These are phyloP conservation scores for Drosophila lutescens DNA, from an alignment of 2,888 invertebrate genomes.

Conservation along the genomic window DNA sequence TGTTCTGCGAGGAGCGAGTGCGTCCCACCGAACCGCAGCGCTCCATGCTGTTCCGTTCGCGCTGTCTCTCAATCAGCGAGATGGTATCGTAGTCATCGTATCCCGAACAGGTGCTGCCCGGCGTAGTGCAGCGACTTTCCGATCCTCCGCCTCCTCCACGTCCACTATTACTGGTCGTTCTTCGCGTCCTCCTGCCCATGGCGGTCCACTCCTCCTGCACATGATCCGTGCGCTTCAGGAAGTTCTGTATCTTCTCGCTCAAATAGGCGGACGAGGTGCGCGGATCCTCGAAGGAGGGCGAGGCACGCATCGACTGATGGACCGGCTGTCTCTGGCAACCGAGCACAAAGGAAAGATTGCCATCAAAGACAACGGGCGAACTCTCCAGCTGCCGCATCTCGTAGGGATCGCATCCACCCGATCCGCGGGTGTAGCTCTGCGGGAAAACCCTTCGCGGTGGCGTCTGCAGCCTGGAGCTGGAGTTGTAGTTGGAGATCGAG, in stretches of 20 bases:
- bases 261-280: slow-evolving; percentile 91
- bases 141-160: slow-evolving; percentile 7
- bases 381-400: slow-evolving; percentile 89
- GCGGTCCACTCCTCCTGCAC: slow-evolving; percentile 94
- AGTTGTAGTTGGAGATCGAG: slow-evolving; percentile 56
- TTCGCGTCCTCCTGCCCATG: slow-evolving; percentile 85
- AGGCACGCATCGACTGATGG: slow-evolving; percentile 88
- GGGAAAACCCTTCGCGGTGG: slow-evolving; percentile 89
- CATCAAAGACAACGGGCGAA: slow-evolving; percentile 92
- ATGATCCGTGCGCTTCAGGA: slow-evolving; percentile 93
- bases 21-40: slow-evolving; percentile 85
- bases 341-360: slow-evolving; percentile 91
- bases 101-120: slow-evolving; percentile 64
- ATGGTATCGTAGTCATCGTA: slow-evolving; percentile 83
- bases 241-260: slow-evolving; percentile 91
- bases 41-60: slow-evolving; percentile 82
- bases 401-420: slow-evolving; percentile 85
- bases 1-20: slow-evolving; percentile 91
- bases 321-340: slow-evolving; percentile 90
- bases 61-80: slow-evolving; percentile 83
- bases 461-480: slow-evolving; percentile 68
- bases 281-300: slow-evolving; percentile 91
- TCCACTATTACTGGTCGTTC: slow-evolving; percentile 67
- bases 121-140: slow-evolving; percentile 74
- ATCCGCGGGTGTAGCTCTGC: slow-evolving; percentile 86